These are phyloP conservation scores for Pasiphila rectangulata DNA, from an alignment of 2,888 invertebrate species.

Conservation along the genomic window DNA sequence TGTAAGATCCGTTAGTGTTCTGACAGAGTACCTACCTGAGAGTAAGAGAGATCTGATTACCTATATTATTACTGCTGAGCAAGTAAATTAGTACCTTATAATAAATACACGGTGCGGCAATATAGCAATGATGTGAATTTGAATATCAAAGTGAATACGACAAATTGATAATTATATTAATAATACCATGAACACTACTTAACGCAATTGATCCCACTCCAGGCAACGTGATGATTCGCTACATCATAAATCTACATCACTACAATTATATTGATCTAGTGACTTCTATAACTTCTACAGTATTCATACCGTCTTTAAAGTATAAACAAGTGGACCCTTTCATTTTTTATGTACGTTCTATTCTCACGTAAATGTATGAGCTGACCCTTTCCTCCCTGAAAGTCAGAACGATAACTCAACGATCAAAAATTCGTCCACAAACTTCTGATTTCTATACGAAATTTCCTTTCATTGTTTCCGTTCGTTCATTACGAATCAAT, in stretches of 20 bases:
- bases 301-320: conserved; percentile 27
- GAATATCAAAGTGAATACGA: conserved; percentile 12
- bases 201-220: conserved; percentile 78
- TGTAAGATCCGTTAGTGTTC: too few species aligned
- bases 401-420: conserved; percentile 26
- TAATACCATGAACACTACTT: conserved; percentile 55
- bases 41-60: too few species aligned
- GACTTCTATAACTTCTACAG: conserved; percentile 24
- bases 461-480: conserved; percentile 4
- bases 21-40: too few species aligned
- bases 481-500: conserved; percentile 4
- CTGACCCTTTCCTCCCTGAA: conserved; percentile 20
- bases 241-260: conserved; percentile 24
- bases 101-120: neutral
- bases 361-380: conserved; percentile 15
- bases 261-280: conserved; percentile 33
- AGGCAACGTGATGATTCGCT: conserved; percentile 63
- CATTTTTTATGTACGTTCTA: conserved; percentile 52
- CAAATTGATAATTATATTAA: conserved; percentile 12
- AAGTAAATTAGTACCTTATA: neutral
- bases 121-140: conserved; percentile 3
- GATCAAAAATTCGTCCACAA: conserved; percentile 19
- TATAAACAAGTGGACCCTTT: conserved; percentile 74
- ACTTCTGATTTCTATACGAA: conserved; percentile 13
- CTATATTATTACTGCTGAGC: neutral